Percentiles rank a stretch among this genome's conserved stretches.
These are phyloP conservation scores for Solenopsis invicta DNA, from an alignment of 1,140 invertebrate genomes.

Conservation along the genomic window DNA sequence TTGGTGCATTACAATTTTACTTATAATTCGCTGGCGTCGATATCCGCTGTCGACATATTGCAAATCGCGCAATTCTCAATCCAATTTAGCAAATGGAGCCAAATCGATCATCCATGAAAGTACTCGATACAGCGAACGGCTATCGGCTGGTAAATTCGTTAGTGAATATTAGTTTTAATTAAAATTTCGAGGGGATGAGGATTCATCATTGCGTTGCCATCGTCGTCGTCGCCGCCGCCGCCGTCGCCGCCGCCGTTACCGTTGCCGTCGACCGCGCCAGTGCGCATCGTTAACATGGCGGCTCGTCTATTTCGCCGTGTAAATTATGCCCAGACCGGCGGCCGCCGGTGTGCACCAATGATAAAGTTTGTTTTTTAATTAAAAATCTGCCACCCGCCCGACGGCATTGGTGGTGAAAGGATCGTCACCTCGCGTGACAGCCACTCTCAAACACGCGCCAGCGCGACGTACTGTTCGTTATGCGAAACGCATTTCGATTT, in stretches of 20 bases:
- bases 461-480: constrained; percentile 56
- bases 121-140: constrained; percentile 36
- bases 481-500: constrained; percentile 69
- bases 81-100: constrained; percentile 47
- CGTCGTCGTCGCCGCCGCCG: constrained; percentile 4
- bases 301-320: constrained; percentile 60
- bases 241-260: neutral
- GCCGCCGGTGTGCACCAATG: constrained; percentile 37
- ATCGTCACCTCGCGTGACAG: constrained; percentile 65
- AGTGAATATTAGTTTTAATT: constrained; percentile 73
- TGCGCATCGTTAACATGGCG: constrained; percentile 53
- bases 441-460: constrained; percentile 55
- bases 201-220: constrained; percentile 40
- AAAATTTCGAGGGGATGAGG: constrained; percentile 66
- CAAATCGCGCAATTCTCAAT: constrained; percentile 39
- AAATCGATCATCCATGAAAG: constrained; percentile 52
- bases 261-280: neutral
- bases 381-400: constrained; percentile 69
- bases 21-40: constrained; percentile 34
- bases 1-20: constrained; percentile 19
- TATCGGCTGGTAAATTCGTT: constrained; percentile 66
- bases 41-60: constrained; percentile 12
- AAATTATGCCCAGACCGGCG: constrained; percentile 66
- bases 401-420: constrained; percentile 58
- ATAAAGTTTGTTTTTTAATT: constrained; percentile 76